phyloP scores from a whole-genome alignment of 1,140 invertebrate genomes.

The Brachionus manjavacas region DNA sequence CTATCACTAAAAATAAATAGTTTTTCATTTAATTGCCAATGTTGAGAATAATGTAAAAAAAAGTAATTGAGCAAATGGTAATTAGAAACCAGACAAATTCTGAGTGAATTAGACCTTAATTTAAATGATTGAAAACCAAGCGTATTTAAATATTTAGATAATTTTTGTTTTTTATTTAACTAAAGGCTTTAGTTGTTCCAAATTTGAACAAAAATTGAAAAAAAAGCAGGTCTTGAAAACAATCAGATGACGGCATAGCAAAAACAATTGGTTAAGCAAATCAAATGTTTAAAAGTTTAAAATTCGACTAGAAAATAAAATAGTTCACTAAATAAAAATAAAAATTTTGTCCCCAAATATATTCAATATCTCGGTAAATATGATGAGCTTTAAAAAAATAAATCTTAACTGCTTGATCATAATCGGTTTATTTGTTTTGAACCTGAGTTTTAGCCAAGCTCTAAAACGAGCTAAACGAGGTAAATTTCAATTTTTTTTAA shows the following conservation, averaged over 20 bases:
- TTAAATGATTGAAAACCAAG: conserved; percentile 1
- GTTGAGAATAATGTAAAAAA: neutral
- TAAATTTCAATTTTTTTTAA: neutral
- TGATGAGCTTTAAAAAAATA: neutral
- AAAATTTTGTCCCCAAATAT: neutral
- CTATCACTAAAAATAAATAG: neutral
- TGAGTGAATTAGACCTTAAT: neutral
- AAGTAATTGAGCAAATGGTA: neutral
- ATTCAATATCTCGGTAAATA: neutral
- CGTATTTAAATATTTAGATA: neutral
- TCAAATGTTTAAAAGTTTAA: neutral
- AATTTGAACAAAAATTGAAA: neutral
- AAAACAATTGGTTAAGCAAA: neutral
- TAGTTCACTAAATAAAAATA: neutral
- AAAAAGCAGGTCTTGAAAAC: neutral
- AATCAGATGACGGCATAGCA: neutral
- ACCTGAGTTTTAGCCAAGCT: neutral
- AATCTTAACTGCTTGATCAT: neutral
- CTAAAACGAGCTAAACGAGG: neutral
- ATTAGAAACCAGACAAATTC: conserved; percentile 3
- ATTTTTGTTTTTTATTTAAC: conserved; percentile 7
- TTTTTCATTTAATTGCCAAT: neutral
- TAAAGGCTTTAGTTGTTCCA: conserved; percentile 1
- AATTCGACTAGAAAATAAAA: neutral
- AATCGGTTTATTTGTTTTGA: neutral